phyloP scores from a whole-genome alignment of 2,113 vertebrate species.

The Chinchilla lanigera region DNA sequence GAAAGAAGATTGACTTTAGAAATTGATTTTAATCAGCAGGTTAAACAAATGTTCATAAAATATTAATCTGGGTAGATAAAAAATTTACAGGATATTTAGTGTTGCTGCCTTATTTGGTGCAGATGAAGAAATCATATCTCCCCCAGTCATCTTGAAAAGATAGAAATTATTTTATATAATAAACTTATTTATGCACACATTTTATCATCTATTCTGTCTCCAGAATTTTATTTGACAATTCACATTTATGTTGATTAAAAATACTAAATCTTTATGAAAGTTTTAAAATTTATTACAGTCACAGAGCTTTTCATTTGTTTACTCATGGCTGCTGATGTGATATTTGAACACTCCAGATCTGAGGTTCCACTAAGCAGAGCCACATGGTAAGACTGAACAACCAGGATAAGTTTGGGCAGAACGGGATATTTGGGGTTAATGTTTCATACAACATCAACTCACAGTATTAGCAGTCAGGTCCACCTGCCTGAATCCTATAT shows the following conservation, averaged over 20 bases:
- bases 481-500: neutral
- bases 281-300: neutral
- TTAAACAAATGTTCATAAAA: constrained; percentile 49
- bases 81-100: constrained; percentile 38
- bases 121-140: constrained; percentile 31
- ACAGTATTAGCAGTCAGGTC: neutral
- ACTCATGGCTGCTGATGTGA: neutral
- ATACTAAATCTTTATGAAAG: neutral
- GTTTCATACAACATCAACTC: neutral
- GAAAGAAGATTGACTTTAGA: neutral
- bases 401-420: neutral
- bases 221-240: neutral
- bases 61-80: neutral
- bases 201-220: neutral
- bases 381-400: neutral
- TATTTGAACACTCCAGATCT: neutral
- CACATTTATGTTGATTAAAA: neutral
- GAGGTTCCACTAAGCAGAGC: neutral
- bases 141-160: neutral
- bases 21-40: neutral
- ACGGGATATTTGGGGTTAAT: neutral
- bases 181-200: neutral
- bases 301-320: neutral
- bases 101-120: neutral
- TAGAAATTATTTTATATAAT: neutral